Percentiles rank a stretch among this genome's conserved stretches.
phyloP scores from a whole-genome alignment of 2,888 invertebrate genomes.

The Euphydryas editha region DNA sequence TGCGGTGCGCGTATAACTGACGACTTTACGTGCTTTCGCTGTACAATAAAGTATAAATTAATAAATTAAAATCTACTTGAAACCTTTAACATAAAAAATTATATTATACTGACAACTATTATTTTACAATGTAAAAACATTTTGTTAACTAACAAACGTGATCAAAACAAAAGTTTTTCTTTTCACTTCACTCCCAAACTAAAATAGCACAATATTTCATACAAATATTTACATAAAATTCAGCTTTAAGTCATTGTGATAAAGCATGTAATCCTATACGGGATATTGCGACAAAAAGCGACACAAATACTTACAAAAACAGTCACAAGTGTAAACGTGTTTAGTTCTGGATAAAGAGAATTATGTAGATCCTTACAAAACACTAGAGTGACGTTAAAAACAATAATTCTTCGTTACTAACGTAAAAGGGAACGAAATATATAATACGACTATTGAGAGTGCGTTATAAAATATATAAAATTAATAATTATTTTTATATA shows the following conservation, averaged over 20 bases:
- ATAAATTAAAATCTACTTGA: too few species aligned
- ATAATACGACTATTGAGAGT: constrained; percentile 46
- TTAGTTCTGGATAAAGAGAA: constrained; percentile 67
- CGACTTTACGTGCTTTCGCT: too few species aligned
- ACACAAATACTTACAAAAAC: constrained; percentile 34
- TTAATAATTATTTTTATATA: too few species aligned
- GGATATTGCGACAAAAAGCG: constrained; percentile 10
- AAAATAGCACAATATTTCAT: neutral
- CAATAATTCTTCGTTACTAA: constrained; percentile 80
- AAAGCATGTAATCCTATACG: neutral
- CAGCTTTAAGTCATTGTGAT: neutral
- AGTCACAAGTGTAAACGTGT: constrained; percentile 72
- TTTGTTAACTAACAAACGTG: neutral
- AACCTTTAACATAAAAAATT: too few species aligned
- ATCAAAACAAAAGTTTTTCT: neutral
- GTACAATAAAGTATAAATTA: too few species aligned
- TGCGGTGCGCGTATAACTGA: too few species aligned
- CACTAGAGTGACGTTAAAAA: constrained; percentile 75
- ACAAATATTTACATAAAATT: neutral
- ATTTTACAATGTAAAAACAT: too few species aligned
- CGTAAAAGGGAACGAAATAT: constrained; percentile 56
- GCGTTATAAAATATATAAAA: too few species aligned
- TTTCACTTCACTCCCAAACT: neutral
- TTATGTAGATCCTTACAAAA: constrained; percentile 79
- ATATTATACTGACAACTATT: too few species aligned